Evolutionary conservation across 2,113 vertebrate genomes (phyloP).

Genomic region (Spea multiplicata): DNA sequence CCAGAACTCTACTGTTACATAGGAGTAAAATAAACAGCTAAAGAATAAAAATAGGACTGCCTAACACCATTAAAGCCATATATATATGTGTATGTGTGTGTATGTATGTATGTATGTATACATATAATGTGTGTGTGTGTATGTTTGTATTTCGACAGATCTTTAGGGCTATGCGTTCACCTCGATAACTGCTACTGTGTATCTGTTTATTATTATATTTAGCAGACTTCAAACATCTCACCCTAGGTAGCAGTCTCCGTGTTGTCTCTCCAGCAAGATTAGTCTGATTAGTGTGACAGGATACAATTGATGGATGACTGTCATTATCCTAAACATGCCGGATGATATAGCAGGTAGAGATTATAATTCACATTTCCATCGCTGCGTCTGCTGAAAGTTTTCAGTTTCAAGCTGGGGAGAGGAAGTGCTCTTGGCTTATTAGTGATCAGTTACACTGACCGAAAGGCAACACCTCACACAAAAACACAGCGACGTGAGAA

Average conservation of each 20-base stretch:
- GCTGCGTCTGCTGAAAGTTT: neutral
- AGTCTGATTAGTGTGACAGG: slow-evolving; percentile 67
- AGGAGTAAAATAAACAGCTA: no score
- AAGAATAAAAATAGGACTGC: no score
- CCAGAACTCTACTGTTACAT: no score
- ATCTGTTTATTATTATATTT: slow-evolving; percentile 53
- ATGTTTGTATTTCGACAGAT: no score
- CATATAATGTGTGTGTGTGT: no score
- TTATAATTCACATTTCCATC: slow-evolving; percentile 71
- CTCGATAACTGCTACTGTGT: slow-evolving; percentile 45
- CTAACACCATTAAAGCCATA: no score
- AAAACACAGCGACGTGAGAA: slow-evolving; percentile 52
- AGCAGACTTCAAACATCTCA: slow-evolving; percentile 54
- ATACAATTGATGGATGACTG: slow-evolving; percentile 73
- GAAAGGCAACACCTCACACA: slow-evolving; percentile 51
- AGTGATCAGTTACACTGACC: slow-evolving; percentile 57
- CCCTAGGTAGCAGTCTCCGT: slow-evolving; percentile 62
- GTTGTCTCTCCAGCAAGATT: slow-evolving; percentile 62
- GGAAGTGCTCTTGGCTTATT: slow-evolving; percentile 52
- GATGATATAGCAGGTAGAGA: slow-evolving; percentile 63
- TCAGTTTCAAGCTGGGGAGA: neutral
- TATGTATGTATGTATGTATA: no score
- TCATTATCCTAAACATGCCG: slow-evolving; percentile 74
- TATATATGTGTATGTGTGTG: no score
- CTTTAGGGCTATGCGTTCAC: no score